Base-by-base conservation (phyloP, 2,797 vertebrate species). In the Parotocinclus haroldoi region DNA sequence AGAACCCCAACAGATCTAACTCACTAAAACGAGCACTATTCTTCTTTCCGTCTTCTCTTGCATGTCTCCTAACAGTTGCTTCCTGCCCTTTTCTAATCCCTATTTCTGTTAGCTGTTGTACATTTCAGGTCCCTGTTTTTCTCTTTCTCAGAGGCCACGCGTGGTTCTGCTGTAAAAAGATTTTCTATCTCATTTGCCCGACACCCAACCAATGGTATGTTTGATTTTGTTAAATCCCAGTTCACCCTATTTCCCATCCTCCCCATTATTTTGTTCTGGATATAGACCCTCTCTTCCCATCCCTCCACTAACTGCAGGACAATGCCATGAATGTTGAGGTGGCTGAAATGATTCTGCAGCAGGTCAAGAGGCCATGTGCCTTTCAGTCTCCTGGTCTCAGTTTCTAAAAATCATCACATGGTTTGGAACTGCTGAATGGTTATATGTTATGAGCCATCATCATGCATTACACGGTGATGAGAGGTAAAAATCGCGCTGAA, bases 121-220 rank as follows among this genome's bases (percentile, higher is more conserved):
- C 92, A 92, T 94, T 92, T 93, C 91, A 93, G 93, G 90, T 90
- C 86, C 93, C 91, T 94, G 89, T 95, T 91, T 94, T 93, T 95
- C 91, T 95, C 92, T 94, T 92, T 94, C 93, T 94, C 87, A 95
- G 93, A 95, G 91, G 86, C 92, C 89, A 92, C 92, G 86, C 91
- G 91, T 82, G 91, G 93, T 90, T 93, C 93, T 93, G 92, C 93
- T 93, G 92, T 93, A 89, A 95, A 95, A 94, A 91, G 93, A 82
- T 95, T 95, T 95, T 95, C 93, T 94, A 92, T 95, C 92, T 94
- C 93, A 92, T 95, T 94, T 94, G 93, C 93, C 90, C 92, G 93
- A 92, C 93, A 94, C 91, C 93, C 93, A 90, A 94, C 93, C 91
- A 95, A 95, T 95, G 93, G 93, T 95, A 95, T 88, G 93, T 95